Base-by-base conservation (phyloP, 1,140 invertebrate genomes). In the Geopemphigus sp. region DNA sequence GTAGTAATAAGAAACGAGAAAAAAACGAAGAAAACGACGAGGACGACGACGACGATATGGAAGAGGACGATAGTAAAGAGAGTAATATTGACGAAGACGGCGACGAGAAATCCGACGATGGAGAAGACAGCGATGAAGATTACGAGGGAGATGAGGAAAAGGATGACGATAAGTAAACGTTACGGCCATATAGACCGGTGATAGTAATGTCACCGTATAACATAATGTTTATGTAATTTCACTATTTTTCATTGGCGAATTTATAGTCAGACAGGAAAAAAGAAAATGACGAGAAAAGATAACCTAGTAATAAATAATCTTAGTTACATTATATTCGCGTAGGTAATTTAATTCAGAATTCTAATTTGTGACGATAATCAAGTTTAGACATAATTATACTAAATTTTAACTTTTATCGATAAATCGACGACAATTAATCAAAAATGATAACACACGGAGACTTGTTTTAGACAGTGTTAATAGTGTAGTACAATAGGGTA, bases 361-460 rank as follows among this genome's bases (percentile, higher is more conserved):
- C 32, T 24, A 15, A 50, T 72, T 72, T 19, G 5, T 3, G 17
- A 29, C 26, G 8, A 19, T 54, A 70, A 53, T 70, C 29, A 3
- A 19, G 17, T 53, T 53, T 29, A 39, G 32, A 39, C 32, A 39
- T 39, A 39, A 39, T 39, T 39, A 53, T 70, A 63, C 5, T 63
- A 63, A 0, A 19, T 32, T 63, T 2, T 63, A 63, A 50, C 32
- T 39, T 39, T 39, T 39, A 50, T 50, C 1, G 6, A 8, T 70
- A 68, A 68, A 53, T 26, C 47, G 26, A 70, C 68, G 14, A 72
- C 15, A 72, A 72, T 72, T 47, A 72, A 72, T 54, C 47, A 54
- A 72, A 72, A 54, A 24, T 72, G 15, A 72, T 54, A 26, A 70
- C 26, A 70, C 26, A 10, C 11, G 15, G 53, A 70, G 66, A 70